Percentiles rank a stretch among this genome's conserved stretches.
These are phyloP conservation scores for Balaenoptera acutorostrata DNA, from an alignment of 2,113 vertebrate species.

Conservation along the genomic window DNA sequence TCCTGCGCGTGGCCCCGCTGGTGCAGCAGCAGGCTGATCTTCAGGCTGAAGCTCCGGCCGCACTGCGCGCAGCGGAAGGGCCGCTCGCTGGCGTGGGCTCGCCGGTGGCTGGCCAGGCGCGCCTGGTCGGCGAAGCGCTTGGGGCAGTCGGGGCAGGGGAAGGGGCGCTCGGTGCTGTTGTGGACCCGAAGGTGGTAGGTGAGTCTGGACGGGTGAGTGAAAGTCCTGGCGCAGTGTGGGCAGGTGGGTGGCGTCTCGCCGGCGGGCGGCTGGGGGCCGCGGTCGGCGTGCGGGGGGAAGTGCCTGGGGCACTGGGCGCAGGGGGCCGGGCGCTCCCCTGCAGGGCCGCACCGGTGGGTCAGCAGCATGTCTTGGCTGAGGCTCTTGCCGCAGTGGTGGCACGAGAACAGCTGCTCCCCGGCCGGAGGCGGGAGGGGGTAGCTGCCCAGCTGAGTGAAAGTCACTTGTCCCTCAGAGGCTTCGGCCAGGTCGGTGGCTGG, in stretches of 20 bases:
- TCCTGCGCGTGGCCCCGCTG: constrained; percentile 71
- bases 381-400: constrained; percentile 72
- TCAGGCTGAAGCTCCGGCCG: constrained; percentile 82
- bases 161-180: constrained; percentile 51
- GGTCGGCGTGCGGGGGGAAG: constrained; percentile 1
- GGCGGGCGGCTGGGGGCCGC: constrained; percentile 29
- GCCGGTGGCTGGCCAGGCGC: constrained; percentile 84
- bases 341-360: constrained; percentile 56
- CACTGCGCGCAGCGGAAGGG: constrained; percentile 86
- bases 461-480: constrained; percentile 64
- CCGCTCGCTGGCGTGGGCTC: constrained; percentile 80
- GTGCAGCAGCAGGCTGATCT: constrained; percentile 75
- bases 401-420: constrained; percentile 54
- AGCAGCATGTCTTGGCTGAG: constrained; percentile 63
- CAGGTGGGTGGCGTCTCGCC: constrained; percentile 54
- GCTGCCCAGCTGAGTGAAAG: constrained; percentile 67
- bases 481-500: constrained; percentile 48
- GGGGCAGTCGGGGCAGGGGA: constrained; percentile 80
- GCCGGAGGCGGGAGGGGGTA: constrained; percentile 54
- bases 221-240: constrained; percentile 62
- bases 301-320: constrained; percentile 56
- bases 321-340: not conserved
- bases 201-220: constrained; percentile 53
- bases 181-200: constrained; percentile 66
- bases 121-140: constrained; percentile 86